Percentiles rank a stretch among this genome's conserved stretches.
These are phyloP conservation scores for Rhodophaea formosa DNA, from an alignment of 2,888 invertebrate species.

Conservation along the genomic window DNA sequence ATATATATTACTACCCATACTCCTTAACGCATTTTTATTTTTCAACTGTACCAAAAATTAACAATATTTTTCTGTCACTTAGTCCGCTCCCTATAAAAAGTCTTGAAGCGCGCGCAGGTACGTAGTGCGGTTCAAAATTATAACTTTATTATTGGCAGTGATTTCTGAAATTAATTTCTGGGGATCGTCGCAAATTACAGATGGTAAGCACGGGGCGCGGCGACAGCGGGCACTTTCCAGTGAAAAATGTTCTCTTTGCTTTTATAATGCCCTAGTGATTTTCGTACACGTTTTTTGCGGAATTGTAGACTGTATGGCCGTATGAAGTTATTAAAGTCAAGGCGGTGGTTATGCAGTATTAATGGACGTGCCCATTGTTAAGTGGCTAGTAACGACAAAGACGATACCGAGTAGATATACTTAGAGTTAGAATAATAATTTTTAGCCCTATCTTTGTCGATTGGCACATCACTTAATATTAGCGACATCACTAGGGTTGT, in stretches of 20 bases:
- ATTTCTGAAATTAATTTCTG: slow-evolving; percentile 78
- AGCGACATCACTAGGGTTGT: too few relatives aligned
- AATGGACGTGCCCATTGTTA: too few relatives aligned
- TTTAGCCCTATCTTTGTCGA: too few relatives aligned
- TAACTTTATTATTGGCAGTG: slow-evolving; percentile 75
- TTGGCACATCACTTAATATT: too few relatives aligned
- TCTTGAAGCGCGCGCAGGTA: slow-evolving; percentile 55
- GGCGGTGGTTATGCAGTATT: too few relatives aligned
- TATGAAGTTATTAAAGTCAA: background rate
- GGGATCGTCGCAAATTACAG: slow-evolving; percentile 72
- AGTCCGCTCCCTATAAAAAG: slow-evolving; percentile 51
- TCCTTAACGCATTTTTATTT: too few relatives aligned
- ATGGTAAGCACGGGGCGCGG: slow-evolving; percentile 21
- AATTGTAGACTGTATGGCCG: background rate
- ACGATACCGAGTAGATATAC: too few relatives aligned
- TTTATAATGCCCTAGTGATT: slow-evolving; percentile 15
- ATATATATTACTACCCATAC: too few relatives aligned
- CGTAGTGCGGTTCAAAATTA: slow-evolving; percentile 72
- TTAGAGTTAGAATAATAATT: too few relatives aligned
- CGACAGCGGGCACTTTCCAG: slow-evolving; percentile 14
- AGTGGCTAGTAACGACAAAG: too few relatives aligned
- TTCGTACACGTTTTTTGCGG: slow-evolving; percentile 13
- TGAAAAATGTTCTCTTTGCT: slow-evolving; percentile 18
- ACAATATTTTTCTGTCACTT: slow-evolving; percentile 2
- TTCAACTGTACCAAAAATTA: background rate